phyloP scores from a whole-genome alignment of 2,888 invertebrate species.

The Phorcus lineatus region DNA sequence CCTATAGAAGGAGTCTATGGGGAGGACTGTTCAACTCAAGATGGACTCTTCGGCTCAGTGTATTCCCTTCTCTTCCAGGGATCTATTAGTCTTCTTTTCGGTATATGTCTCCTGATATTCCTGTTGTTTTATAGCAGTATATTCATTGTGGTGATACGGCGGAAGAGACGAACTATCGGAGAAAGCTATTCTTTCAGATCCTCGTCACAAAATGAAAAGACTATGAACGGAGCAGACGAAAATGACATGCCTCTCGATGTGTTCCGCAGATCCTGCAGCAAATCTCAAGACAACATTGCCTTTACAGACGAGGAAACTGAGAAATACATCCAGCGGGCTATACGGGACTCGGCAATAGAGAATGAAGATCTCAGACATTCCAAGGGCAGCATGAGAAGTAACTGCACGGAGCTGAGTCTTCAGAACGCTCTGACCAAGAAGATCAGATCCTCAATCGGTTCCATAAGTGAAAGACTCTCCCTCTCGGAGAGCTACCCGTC shows the following conservation, averaged over 20 bases:
- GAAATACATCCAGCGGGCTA: no score
- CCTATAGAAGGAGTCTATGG: constrained; percentile 46
- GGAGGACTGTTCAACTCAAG: constrained; percentile 57
- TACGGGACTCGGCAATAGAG: not conserved
- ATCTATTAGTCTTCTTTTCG: constrained; percentile 48
- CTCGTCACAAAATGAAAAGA: not conserved
- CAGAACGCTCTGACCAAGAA: not conserved
- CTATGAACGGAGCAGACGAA: not conserved
- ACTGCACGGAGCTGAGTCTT: not conserved
- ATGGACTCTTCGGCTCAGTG: constrained; percentile 42
- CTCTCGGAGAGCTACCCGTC: not conserved
- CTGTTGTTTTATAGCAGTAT: constrained; percentile 53
- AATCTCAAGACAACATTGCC: not conserved
- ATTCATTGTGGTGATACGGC: constrained; percentile 49
- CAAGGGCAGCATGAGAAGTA: not conserved
- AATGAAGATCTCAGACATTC: no score
- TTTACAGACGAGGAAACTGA: not conserved
- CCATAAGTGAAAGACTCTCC: not conserved
- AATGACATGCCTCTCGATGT: not conserved
- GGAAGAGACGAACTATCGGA: constrained; percentile 51
- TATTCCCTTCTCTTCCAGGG: constrained; percentile 54
- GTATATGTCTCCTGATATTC: constrained; percentile 51
- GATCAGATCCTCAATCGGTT: not conserved
- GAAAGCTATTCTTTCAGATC: constrained; percentile 41
- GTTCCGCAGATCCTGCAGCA: not conserved